These are phyloP conservation scores for Florisuga fusca DNA, from an alignment of 2,797 vertebrate species.

Conservation along the genomic window DNA sequence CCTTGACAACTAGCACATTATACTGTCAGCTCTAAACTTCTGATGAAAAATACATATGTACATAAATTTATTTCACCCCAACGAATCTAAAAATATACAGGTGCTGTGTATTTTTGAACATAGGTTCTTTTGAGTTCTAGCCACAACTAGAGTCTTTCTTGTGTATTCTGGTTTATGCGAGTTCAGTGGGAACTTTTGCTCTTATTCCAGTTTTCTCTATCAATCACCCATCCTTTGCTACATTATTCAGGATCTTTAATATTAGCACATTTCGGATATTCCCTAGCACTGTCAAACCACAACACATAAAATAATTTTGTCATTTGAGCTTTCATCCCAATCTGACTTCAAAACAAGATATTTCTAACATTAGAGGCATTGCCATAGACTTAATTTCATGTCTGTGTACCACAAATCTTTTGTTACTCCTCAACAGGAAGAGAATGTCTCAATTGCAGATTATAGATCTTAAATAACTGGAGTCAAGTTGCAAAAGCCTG, in stretches of 20 bases:
- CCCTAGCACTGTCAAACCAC: neutral
- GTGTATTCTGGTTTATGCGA: neutral
- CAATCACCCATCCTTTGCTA: neutral
- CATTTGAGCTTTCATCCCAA: neutral
- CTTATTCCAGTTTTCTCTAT: neutral
- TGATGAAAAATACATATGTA: neutral
- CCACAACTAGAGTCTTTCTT: neutral
- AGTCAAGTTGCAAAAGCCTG: slow-evolving; percentile 47
- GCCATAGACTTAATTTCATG: fast-evolving
- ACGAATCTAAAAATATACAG: slow-evolving; percentile 26
- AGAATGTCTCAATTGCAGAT: slow-evolving; percentile 47
- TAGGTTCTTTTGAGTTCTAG: neutral
- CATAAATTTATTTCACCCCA: neutral
- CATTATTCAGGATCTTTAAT: neutral
- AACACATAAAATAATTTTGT: neutral
- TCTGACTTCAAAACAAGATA: neutral
- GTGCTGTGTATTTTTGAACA: neutral
- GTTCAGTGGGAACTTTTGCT: neutral
- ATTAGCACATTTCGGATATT: neutral
- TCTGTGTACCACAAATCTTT: neutral
- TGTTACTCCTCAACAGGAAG: slow-evolving; percentile 21
- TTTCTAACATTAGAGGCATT: neutral
- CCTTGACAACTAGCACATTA: neutral
- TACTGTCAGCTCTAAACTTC: slow-evolving; percentile 4
- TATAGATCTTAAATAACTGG: slow-evolving; percentile 25